A percentile compares a stretch with the other conserved stretches of the same genome.
Conservation (phyloP, 1,140 invertebrate species). For the Ditylenchus dipsaci region DNA sequence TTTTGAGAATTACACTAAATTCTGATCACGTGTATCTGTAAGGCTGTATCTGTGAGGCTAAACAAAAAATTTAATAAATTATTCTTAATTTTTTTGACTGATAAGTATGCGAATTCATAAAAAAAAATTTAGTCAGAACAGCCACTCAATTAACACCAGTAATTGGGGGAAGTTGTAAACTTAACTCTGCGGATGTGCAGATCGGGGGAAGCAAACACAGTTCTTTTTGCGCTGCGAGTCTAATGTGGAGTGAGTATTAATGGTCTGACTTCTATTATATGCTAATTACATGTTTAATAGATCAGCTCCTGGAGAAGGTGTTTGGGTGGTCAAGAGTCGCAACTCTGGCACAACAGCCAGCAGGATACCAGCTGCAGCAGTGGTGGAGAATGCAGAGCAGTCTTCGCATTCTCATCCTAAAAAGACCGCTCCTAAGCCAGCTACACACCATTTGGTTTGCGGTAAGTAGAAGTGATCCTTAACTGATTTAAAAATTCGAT, state of each 20-base stretch:
- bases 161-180: constrained; percentile 52
- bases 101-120: background rate
- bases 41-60: too few species aligned
- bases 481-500: too few species aligned
- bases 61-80: too few species aligned
- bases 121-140: background rate
- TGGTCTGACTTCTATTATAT: too few species aligned
- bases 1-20: too few species aligned
- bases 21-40: too few species aligned
- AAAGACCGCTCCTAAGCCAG: constrained; percentile 32
- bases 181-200: constrained; percentile 52
- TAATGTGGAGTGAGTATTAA: constrained; percentile 32
- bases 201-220: constrained; percentile 57
- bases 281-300: constrained; percentile 20
- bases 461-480: background rate
- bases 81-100: too few species aligned
- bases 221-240: constrained; percentile 56
- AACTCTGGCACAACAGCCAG: constrained; percentile 6
- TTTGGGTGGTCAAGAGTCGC: constrained; percentile 56
- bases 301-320: constrained; percentile 44
- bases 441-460: constrained; percentile 13
- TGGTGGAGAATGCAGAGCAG: constrained; percentile 14
- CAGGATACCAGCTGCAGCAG: constrained; percentile 22
- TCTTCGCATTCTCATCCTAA: constrained; percentile 35
- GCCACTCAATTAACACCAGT: constrained; percentile 45